Base-by-base conservation (phyloP, 1,140 invertebrate genomes). In the Semibalanus balanoides region DNA sequence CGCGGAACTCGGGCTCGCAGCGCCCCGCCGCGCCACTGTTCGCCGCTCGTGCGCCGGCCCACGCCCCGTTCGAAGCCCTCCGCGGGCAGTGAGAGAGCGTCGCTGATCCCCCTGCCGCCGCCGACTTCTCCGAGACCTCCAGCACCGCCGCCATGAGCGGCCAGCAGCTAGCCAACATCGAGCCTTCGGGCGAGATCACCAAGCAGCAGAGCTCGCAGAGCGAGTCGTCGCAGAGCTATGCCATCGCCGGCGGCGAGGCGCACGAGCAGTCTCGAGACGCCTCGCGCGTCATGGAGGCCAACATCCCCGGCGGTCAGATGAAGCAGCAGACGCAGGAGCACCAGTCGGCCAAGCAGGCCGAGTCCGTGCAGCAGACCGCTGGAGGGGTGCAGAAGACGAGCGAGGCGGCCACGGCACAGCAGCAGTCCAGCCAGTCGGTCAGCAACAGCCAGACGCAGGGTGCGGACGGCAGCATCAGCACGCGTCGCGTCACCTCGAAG, bases 321-420 rank as follows among this genome's bases (percentile, higher is more conserved):
- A 64, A 64, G 51, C 51, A 64, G 51, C 51, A 64, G 51, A 64
- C 51, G 51, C 51, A 64, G 51, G 51, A 64, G 51, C 51, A 64
- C 51, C 14, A 64, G 51, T 64, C 22, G 7, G 14, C 11, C 14
- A 14, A 64, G 51, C 51, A 64, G 51, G 11, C 51, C 14, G 14
- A 64, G 51, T 11, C 51, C 22, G 51, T 64, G 51, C 51, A 64
- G 22, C 7, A 64, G 51, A 25, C 51, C 7, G 7, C 51, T 25
- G 51, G 51, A 7, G 22, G 51, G 7, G 51, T 64, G 14, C 11
- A 14, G 14, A 11, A 25, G 51, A 64, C 14, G 7, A 64, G 51
- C 51, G 14, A 64, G 51, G 14, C 11, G 51, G 51, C 51, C 51
- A 25, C 14, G 1, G 14, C 11, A 3, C 51, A 64, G 14, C 51